Base-by-base conservation (phyloP, 2,113 vertebrate species). In the Pungitius pungitius region DNA sequence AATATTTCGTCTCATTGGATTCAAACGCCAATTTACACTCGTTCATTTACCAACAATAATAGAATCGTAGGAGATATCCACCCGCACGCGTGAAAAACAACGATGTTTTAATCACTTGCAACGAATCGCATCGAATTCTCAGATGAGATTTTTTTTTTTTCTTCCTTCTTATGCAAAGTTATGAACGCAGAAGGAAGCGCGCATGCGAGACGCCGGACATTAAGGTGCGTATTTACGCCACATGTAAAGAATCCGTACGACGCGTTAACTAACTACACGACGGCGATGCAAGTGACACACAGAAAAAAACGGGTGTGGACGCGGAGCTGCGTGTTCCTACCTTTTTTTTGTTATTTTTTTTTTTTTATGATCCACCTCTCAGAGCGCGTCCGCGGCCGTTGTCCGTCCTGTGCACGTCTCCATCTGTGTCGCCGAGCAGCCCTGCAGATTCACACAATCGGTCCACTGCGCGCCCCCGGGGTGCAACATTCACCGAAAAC, bases 371-470 rank as follows among this genome's bases (percentile, higher is more conserved):
- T 81, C 90, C 87, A 72, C 85, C 84, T 84, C 74, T 86, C 73
- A 66, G 73, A 82, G 88, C 81, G 85, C 82, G 81, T 87, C 80
- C 81, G 66, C 81, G 84, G 80, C 81, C 84, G 83, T 59, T 73
- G 85, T 90, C 77, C 81, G 82, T 87, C 71, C 88, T 60, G 80
- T 80, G 86, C 89, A 92, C 91, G 75, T 85, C 89, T 84, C 83
- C 86, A 81, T 72, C 63, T 78, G 85, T 88, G 89, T 90, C 87
- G 85, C 85, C 81, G 73, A 85, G 80, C 81, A 85, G 78, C 81
- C 69, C 79, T 86, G 84, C 91, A 88, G 82, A 90, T 85, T 82
- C 89, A 87, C 84, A 87, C 91, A 87, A 89, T 88, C 75, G 84
- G 82, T 89, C 80, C 85, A 73, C 83, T 1, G 22, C 83, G 87